Evolutionary conservation across 2,797 vertebrate genomes (phyloP).

Genomic region (Coluber constrictor): DNA sequence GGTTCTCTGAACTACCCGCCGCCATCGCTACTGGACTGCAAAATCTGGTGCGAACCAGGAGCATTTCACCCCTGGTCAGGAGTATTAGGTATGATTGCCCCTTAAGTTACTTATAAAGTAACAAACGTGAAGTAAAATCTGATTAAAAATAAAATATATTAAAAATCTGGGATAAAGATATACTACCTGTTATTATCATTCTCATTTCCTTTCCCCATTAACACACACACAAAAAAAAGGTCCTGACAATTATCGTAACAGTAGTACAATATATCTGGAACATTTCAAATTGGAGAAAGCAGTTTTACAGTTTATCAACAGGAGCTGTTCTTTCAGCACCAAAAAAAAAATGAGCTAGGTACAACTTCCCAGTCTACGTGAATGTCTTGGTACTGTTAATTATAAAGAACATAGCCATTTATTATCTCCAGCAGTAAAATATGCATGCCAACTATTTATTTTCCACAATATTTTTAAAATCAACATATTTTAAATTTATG

Average conservation of each 20-base stretch:
- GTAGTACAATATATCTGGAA: not conserved
- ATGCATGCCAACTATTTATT: not conserved
- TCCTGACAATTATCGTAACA: not conserved
- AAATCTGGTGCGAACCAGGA: fast-evolving
- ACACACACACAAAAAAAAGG: not conserved
- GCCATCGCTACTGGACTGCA: fast-evolving
- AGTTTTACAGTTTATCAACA: not conserved
- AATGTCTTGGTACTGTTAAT: not conserved
- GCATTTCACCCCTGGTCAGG: not conserved
- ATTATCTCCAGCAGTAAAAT: not conserved
- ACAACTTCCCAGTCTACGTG: not conserved
- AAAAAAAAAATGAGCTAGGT: not conserved
- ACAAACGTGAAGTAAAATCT: not conserved
- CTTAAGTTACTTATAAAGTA: not conserved
- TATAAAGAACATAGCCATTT: not conserved
- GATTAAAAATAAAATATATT: not conserved
- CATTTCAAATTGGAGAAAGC: not conserved
- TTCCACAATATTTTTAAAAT: not conserved
- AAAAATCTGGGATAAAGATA: not conserved
- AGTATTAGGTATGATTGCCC: not conserved
- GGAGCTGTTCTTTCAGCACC: constrained; percentile 10
- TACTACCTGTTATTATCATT: not conserved
- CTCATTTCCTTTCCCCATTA: not conserved
- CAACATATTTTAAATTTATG: not conserved
- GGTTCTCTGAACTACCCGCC: no score